These are phyloP conservation scores for Drosophila murphyi DNA, from an alignment of 1,140 invertebrate species.

Conservation along the genomic window DNA sequence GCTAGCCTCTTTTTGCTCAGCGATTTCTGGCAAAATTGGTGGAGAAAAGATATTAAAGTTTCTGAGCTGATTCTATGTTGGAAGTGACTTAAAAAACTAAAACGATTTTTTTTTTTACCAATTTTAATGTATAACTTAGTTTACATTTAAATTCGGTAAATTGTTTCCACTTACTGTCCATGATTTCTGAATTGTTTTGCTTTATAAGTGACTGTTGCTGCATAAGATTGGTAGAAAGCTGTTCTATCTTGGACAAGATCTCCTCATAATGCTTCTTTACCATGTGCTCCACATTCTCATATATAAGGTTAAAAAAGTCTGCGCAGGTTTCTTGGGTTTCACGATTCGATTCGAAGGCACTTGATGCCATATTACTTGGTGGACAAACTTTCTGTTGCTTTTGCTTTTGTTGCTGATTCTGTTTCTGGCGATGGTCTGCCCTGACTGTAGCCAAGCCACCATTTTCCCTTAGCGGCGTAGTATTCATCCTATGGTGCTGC, in stretches of 20 bases:
- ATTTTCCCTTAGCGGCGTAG: background rate
- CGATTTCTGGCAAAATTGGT: constrained; percentile 40
- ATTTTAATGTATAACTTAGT: too few species aligned
- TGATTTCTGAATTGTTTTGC: constrained; percentile 48
- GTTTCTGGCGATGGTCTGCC: background rate
- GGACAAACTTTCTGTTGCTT: background rate
- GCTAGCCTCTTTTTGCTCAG: constrained; percentile 52
- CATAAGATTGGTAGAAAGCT: constrained; percentile 30
- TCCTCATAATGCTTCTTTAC: constrained; percentile 55
- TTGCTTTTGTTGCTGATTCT: background rate
- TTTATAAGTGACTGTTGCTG: constrained; percentile 32
- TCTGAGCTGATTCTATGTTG: too few species aligned
- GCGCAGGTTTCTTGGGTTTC: constrained; percentile 56
- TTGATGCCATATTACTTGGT: background rate
- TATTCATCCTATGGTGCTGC: background rate
- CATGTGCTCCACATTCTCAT: constrained; percentile 61
- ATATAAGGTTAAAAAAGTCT: constrained; percentile 64
- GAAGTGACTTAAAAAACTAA: too few species aligned
- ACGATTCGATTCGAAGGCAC: background rate
- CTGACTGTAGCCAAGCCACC: background rate
- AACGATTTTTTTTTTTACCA: too few species aligned
- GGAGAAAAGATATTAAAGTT: too few species aligned
- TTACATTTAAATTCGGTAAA: background rate
- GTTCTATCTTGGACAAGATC: constrained; percentile 35
- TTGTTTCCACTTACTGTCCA: constrained; percentile 49